A percentile compares a stretch with the other conserved stretches of the same genome.
Evolutionary conservation across 1,140 invertebrate genomes (phyloP).

Genomic region (Saccostrea echinata): DNA sequence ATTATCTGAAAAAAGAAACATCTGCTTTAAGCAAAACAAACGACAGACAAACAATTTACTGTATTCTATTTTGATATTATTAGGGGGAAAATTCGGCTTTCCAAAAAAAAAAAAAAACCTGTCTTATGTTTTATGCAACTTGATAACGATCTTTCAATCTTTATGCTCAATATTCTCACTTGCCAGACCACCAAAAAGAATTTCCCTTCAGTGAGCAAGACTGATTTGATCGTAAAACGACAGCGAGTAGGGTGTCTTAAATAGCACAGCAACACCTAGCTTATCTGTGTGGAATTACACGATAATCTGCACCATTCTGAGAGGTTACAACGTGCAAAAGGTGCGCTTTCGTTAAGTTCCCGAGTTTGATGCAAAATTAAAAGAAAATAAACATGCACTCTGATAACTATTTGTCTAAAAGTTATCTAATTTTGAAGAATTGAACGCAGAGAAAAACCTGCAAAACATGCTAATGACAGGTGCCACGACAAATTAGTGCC

Average conservation of each 20-base stretch:
- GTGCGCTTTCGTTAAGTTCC: not conserved
- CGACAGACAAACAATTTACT: constrained; percentile 21
- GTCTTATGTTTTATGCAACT: not conserved
- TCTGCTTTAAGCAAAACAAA: not conserved
- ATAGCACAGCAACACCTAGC: constrained; percentile 10
- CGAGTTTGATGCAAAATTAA: not conserved
- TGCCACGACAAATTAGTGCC: not conserved
- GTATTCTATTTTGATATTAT: not conserved
- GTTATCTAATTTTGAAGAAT: not conserved
- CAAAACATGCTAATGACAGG: not conserved
- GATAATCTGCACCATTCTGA: not conserved
- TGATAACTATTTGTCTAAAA: not conserved
- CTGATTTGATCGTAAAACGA: constrained; percentile 15
- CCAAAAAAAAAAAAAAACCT: not conserved
- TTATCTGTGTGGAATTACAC: constrained; percentile 23
- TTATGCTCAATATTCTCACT: constrained; percentile 12
- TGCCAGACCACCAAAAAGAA: constrained; percentile 5
- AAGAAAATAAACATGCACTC: constrained; percentile 15
- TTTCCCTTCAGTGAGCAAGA: not conserved
- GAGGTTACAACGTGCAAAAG: not conserved
- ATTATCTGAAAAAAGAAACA: constrained; percentile 13
- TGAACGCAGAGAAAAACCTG: not conserved
- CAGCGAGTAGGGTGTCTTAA: not conserved
- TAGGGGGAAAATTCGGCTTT: not conserved
- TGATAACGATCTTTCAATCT: constrained; percentile 2